These are phyloP conservation scores for Galago senegalensis DNA, from an alignment of 2,797 vertebrate genomes.

Conservation along the genomic window DNA sequence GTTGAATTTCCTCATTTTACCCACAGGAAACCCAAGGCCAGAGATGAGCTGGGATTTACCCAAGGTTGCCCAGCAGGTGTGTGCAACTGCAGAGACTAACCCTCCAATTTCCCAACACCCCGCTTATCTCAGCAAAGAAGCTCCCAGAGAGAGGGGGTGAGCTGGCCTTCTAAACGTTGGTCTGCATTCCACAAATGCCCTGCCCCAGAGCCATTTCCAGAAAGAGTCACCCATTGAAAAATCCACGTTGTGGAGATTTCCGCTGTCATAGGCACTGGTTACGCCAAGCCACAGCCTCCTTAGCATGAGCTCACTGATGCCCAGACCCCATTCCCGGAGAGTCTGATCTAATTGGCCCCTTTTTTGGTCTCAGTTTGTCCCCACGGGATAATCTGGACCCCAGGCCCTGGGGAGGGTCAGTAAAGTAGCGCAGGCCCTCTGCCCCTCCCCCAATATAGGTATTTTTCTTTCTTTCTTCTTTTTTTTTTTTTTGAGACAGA, in stretches of 20 bases:
- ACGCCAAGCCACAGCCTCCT: neutral
- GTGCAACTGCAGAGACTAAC: neutral
- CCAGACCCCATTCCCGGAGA: neutral
- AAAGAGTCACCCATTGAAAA: constrained; percentile 65
- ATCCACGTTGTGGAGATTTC: constrained; percentile 1
- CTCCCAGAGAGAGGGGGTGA: constrained; percentile 15
- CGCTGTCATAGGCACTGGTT: neutral
- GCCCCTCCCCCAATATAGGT: neutral
- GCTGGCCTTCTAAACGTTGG: constrained; percentile 63
- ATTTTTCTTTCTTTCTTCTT: neutral
- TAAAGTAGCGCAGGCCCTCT: neutral
- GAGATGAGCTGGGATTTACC: neutral
- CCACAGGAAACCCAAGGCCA: neutral
- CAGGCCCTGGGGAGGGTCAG: neutral
- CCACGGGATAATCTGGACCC: neutral
- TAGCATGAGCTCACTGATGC: neutral
- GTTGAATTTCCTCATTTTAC: neutral
- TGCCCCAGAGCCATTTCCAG: constrained; percentile 58
- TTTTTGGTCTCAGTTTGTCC: neutral
- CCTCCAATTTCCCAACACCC: constrained; percentile 56
- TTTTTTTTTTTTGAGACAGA: too few relatives aligned
- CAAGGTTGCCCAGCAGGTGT: neutral
- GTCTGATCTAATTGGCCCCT: neutral
- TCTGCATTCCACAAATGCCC: constrained; percentile 69
- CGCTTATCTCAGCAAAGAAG: constrained; percentile 66